Evolutionary conservation across 2,888 invertebrate species (phyloP), one percentile per base, ranked within the genome.

Genomic region (Syrista parreyssii): DNA sequence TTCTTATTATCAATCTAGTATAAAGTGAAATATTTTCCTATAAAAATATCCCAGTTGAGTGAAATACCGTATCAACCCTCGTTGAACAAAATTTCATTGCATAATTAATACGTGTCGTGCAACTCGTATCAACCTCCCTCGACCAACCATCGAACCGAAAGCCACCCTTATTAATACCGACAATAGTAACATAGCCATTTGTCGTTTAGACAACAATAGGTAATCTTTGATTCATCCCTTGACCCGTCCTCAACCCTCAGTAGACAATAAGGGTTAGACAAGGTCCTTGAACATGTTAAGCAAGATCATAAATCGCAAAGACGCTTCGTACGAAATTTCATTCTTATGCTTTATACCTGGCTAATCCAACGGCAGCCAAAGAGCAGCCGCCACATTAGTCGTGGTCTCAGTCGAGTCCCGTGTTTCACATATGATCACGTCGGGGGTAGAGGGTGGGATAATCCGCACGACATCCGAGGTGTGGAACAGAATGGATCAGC

Each of bases 401-500:
- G 23, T 55, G 55, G 55, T 23, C 23, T 55, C 55, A 9, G 55
- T 55, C 55, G 2, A 9, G 23, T 6, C 0, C 23, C 55, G 55
- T 55, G 23, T 55, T 55, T 55, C 55, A 9, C 55, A 23, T 55
- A 55, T 23, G 55, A 55, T 55, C 23, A 23, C 23, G 23, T 9
- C 0, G 9, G 55, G 55, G 55, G 23, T 15, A 0, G 33, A 0
- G 33, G 74, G 3, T 35, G 33, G 23, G 30, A 74, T 36, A 31
- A 72, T 68, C 68, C 15, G 31, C 68, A 78, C 68, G 74, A 71
- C 73, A 69, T 71, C 15, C 33, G 71, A 71, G 71, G 71, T 71
- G 71, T 15, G 71, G 71, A 71, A 33, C 9, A 71, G 71, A 33
- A 71, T 71, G 71, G 71, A 71, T 71, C 71, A 75, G 71, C 78